A percentile compares a stretch with the other conserved stretches of the same genome.
These are phyloP conservation scores for Cataglyphis cursor DNA, from an alignment of 2,888 invertebrate species.

Conservation along the genomic window DNA sequence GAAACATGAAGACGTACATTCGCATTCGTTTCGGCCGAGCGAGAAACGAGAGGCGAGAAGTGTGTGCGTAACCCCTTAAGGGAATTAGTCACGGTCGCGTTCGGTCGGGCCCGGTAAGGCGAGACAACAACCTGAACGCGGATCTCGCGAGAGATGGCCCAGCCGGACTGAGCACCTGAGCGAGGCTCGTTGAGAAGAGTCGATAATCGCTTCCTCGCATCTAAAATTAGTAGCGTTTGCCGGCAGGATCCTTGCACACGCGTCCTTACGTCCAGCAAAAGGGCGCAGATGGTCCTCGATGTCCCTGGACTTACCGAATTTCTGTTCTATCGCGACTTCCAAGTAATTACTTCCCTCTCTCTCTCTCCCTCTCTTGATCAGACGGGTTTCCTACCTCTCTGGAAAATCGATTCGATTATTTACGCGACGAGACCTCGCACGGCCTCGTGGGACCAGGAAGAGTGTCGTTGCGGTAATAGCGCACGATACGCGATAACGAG, in stretches of 20 bases:
- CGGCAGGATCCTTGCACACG: constrained; percentile 21
- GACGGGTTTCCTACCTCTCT: background rate
- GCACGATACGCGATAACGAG: constrained; percentile 28
- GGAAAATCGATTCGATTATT: constrained; percentile 44
- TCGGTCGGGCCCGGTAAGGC: constrained; percentile 28
- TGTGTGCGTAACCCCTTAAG: constrained; percentile 50
- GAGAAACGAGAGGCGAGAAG: constrained; percentile 30
- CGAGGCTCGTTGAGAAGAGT: constrained; percentile 34
- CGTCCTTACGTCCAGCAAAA: background rate
- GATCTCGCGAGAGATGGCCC: constrained; percentile 27
- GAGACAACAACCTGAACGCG: constrained; percentile 57
- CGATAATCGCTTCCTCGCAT: constrained; percentile 69
- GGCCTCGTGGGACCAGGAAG: constrained; percentile 11
- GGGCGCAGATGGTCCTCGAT: background rate
- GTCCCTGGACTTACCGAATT: constrained; percentile 21
- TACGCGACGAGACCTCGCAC: constrained; percentile 20
- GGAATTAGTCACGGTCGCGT: constrained; percentile 58
- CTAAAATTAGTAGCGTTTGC: constrained; percentile 63
- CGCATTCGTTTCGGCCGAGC: constrained; percentile 42
- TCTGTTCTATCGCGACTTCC: background rate
- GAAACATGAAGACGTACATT: constrained; percentile 43
- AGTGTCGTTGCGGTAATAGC: constrained; percentile 6
- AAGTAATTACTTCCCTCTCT: background rate
- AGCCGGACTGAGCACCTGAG: constrained; percentile 26
- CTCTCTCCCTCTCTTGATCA: background rate